Evolutionary conservation across 2,888 invertebrate species (phyloP), one percentile per base, ranked within the genome.

Genomic region (Microctonus brassicae): DNA sequence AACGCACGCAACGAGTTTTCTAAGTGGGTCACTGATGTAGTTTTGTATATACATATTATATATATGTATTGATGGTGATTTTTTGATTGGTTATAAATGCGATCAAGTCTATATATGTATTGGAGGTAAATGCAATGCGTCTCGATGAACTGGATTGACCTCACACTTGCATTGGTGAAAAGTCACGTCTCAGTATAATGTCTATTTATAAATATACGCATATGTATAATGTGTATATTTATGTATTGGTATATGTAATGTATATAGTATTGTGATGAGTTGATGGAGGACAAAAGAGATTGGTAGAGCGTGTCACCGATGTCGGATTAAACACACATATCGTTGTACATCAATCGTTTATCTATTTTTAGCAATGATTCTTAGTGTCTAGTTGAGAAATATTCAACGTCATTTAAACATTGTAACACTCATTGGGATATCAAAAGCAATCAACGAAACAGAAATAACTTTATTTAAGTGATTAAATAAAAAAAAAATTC

Each of bases 101-200:
- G 34, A 63, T 36, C 63, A 39, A 69, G 65, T 64, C 69, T 63
- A 39, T 33, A 69, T 58, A 71, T 66, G 24, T 73, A 57, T 64
- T 42, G n/a, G n/a, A n/a, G 72, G 20, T 68, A 72, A 47, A 69
- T 55, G 70, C 65, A 69, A 47, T 47, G 47, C 47, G 47, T 47
- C 72, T 74, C 62, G 62, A 72, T 72, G 75, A 75, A 74, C 75
- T 62, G 58, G 22, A 60, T 65, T 72, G 72, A 74, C 75, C 75
- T 75, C 58, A 47, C 47, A 58, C 72, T 70, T 62, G 70, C 68
- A 72, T 70, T 61, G 66, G 29, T 69, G 63, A 57, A 64, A 66
- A 71, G 63, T 47, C 58, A 47, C 65, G 62, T 55, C 55, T 52
- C 60, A 70, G n/a, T n/a, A n/a, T n/a, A n/a, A n/a, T n/a, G n/a